These are phyloP conservation scores for Lophius americanus DNA, from an alignment of 2,797 vertebrate genomes.

Conservation along the genomic window DNA sequence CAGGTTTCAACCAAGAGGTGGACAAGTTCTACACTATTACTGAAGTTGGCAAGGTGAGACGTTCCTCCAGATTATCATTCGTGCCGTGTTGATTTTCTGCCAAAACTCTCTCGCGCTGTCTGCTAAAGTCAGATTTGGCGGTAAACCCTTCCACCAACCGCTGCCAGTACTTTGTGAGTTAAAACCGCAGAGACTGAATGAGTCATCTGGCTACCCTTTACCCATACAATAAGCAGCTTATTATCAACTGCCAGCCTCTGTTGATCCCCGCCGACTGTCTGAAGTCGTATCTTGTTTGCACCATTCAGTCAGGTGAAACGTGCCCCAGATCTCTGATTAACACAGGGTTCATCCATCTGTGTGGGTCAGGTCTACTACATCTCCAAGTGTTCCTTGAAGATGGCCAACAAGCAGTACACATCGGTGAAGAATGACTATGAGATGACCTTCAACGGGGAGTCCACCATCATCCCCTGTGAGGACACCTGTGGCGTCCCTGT, in stretches of 20 bases:
- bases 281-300: conserved; percentile 66
- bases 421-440: conserved; percentile 91
- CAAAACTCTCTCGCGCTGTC: conserved; percentile 19
- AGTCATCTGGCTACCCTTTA: conserved; percentile 62
- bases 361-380: conserved; percentile 92
- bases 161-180: conserved; percentile 61
- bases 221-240: conserved; percentile 72
- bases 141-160: conserved; percentile 33
- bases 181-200: conserved; percentile 63
- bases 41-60: conserved; percentile 93
- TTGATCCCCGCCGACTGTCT: conserved; percentile 46
- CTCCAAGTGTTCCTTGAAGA: conserved; percentile 93
- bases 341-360: conserved; percentile 38
- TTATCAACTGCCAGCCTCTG: conserved; percentile 70
- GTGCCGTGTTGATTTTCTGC: conserved; percentile 29
- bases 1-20: conserved; percentile 95
- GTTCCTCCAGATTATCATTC: conserved; percentile 36
- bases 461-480: conserved; percentile 91
- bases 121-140: conserved; percentile 55
- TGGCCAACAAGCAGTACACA: conserved; percentile 97
- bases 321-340: conserved; percentile 55
- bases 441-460: conserved; percentile 86
- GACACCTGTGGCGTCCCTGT: conserved; percentile 89
- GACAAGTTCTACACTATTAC: conserved; percentile 94
- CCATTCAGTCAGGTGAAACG: conserved; percentile 57